Base-by-base conservation (phyloP, 2,797 vertebrate species). In the Falco berigora region DNA sequence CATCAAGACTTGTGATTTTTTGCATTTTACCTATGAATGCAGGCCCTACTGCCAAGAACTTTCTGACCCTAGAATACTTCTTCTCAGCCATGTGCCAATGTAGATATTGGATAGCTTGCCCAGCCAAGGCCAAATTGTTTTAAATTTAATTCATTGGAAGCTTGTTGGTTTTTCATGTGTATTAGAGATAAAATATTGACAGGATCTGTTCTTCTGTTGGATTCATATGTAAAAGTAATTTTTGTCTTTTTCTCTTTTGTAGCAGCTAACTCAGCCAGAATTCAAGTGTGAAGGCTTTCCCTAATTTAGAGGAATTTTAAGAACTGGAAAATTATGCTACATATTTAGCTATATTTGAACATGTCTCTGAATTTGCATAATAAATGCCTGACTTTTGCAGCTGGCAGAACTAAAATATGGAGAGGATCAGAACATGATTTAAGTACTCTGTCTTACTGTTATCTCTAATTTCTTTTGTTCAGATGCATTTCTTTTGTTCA, bases 241-340 rank as follows among this genome's bases (percentile, higher is more conserved):
- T 93, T 82, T 93, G 59, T 79, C 44, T 87, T 92, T 50, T 89
- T 13, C 13, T 49, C 77, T 94, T 94, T 79, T 94, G 42, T 63
- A 84, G 63, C 66, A 86, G 63, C 78, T 91, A 86, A 82, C 49
- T 86, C 72, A 36, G 64, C 9, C 78, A 94, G 90, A 94, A 91
- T 91, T 80, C 66, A 90, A 86, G 59, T 75, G 80, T 85, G 83
- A 94, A 94, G n/a, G 66, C 76, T 94, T 95, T 91, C 66, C 73
- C 38, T 96, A 90, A 92, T 92, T 92, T 82, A 90, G 67, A 89
- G 59, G 71, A 91, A 67, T 92, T 92, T 94, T 92, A 94, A 94
- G 94, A 92, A 86, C 73, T 92, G 82, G 88, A 84, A 88, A 94
- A 94, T 95, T 94, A 91, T 86, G 73, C 56, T 84, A 83, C 22